Base-by-base conservation (phyloP, 2,888 invertebrate genomes). In the Hartigia nigra region DNA sequence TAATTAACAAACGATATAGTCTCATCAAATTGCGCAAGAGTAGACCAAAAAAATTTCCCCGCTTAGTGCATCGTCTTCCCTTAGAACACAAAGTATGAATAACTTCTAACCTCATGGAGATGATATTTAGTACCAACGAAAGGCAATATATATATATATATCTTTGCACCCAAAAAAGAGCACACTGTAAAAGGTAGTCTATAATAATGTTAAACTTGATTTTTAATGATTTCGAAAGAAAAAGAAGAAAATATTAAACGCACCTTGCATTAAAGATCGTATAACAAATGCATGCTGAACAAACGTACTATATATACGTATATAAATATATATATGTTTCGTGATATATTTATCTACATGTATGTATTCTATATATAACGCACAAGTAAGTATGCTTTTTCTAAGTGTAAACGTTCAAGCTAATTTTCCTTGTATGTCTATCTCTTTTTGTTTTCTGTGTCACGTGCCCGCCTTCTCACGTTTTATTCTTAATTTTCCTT, bases 311-410 rank as follows among this genome's bases (percentile, higher is more conserved):
- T 39, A 74, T 36, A 39, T 74, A 36, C 36, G n/a, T 36, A 74
- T 31, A 74, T 69, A 69, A 35, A 74, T 31, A n/a, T 36, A n/a
- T 36, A 34, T 31, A 12, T 77, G 36, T 36, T 36, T 34, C 31
- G 37, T 75, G 31, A 35, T 72, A 72, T 31, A 34, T 34, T 32
- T 34, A 34, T 31, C 72, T 72, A 72, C 72, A 12, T 34, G 31
- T 72, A 72, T 31, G 4, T 31, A 55, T 55, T 55, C 23, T 55
- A 55, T 55, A 72, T 31, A 34, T 34, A 74, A 74, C 76, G 74
- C 79, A 78, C 78, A 80, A 78, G 80, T 80, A 80, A 80, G 80
- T 80, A 80, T 77, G 75, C 70, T 74, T 9, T 69, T 74, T 69
- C 76, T 75, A 31, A n/a, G 31, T 75, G 12, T 36, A 75, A 75